Evolutionary conservation across 2,888 invertebrate species (phyloP), one percentile per base, ranked within the genome.

Genomic region (Cheilosia variabilis): DNA sequence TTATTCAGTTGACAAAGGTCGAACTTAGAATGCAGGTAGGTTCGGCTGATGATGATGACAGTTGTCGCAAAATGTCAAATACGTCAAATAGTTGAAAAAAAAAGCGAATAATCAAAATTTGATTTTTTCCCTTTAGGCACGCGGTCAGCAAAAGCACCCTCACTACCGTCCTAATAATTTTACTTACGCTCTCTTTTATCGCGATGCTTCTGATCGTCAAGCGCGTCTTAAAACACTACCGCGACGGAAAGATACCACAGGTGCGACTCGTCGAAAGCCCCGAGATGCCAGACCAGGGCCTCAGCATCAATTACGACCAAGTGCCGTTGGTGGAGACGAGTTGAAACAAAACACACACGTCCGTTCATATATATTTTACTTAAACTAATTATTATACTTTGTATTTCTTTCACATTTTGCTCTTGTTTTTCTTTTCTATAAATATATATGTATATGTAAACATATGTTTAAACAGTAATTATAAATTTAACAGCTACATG

Each of bases 201-300:
- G 84, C 89, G 6, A 87, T 90, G 0, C 78, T 91, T 9, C 57
- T 91, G 45, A 66, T 91, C 1, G 81, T 90, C 24, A 89, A 90
- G 0, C 88, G 89, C 76, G 69, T 89, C 15, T 87, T 88, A 22
- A 87, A 80, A 15, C 89, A 89, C 0, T 88, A 88, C 0, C 87
- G 87, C 0, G 80, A 83, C 4, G 89, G 90, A 4, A 90, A 91
- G 50, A 82, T 82, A 9, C 90, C 90, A 22, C 89, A 89, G 3
- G 89, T 89, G 1, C 89, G 90, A 15, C 88, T 92, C 0, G 89
- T 91, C 45, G 92, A 92, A 79, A 90, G 90, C 84, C 90, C 91
- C 9, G 87, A 89, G 0, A 45, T 89, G 81, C 89, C 89, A 3
- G 88, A 72, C 4, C 66, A 77, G 2, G 55, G 17, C 22, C 41